phyloP scores from a whole-genome alignment of 2,888 invertebrate genomes.

The Leptinotarsa tumamoca region DNA sequence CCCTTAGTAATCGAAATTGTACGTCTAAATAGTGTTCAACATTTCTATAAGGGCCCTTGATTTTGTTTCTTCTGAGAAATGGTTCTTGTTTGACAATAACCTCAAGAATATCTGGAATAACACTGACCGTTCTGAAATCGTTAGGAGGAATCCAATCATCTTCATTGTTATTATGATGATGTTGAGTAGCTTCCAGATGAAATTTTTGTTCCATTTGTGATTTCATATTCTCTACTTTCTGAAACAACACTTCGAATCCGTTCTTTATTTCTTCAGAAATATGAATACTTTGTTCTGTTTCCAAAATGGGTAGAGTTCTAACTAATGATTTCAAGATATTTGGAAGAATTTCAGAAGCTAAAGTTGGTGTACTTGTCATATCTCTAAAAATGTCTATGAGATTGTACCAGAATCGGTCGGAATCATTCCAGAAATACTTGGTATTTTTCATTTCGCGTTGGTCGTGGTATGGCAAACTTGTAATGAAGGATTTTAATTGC shows the following conservation, averaged over 20 bases:
- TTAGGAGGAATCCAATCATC: conserved; percentile 28
- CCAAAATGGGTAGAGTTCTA: not conserved
- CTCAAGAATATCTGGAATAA: conserved; percentile 58
- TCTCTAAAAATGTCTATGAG: conserved; percentile 11
- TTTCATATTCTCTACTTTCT: not conserved
- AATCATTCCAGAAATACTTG: conserved; percentile 13
- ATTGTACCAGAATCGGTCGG: conserved; percentile 7
- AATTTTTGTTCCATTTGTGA: not conserved
- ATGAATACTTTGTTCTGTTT: conserved; percentile 3
- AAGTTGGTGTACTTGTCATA: conserved; percentile 3
- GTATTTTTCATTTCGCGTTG: not conserved
- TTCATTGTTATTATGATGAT: not conserved
- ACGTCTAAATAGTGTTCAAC: conserved; percentile 81
- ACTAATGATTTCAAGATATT: conserved; percentile 9
- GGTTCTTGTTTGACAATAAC: conserved; percentile 58
- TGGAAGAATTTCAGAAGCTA: conserved; percentile 6
- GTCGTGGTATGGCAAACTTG: conserved; percentile 3
- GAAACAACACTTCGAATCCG: not conserved
- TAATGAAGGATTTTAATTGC: conserved; percentile 6
- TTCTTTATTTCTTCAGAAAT: conserved; percentile 10
- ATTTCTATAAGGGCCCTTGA: conserved; percentile 73
- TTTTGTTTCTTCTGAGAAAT: conserved; percentile 72
- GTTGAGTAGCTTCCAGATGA: not conserved
- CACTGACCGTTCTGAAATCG: conserved; percentile 23
- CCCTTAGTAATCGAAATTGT: conserved; percentile 82